Evolutionary conservation across 1,140 invertebrate genomes (phyloP).

Genomic region (Drosophila grimshawi): DNA sequence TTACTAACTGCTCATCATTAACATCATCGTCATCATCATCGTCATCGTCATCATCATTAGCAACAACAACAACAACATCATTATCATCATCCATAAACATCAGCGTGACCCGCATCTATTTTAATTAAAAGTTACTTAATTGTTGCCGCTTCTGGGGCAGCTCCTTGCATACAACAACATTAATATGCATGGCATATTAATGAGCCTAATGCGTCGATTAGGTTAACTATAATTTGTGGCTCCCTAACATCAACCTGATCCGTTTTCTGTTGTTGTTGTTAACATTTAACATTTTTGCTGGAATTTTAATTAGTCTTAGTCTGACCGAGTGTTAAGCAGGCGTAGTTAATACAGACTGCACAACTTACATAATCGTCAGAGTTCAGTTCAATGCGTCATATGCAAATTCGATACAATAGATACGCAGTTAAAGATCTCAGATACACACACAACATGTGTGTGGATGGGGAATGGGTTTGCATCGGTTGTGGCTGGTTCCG

Average conservation of each 20-base stretch:
- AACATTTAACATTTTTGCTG: neutral
- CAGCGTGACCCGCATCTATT: slow-evolving; percentile 11
- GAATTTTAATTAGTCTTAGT: slow-evolving; percentile 50
- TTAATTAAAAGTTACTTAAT: slow-evolving; percentile 47
- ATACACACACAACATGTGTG: neutral
- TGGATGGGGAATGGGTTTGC: neutral
- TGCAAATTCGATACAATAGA: slow-evolving; percentile 9
- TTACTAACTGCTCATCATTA: slow-evolving; percentile 12
- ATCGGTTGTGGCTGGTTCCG: slow-evolving; percentile 57
- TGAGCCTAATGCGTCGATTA: slow-evolving; percentile 32
- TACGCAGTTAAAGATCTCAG: slow-evolving; percentile 4
- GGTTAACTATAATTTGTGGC: slow-evolving; percentile 33
- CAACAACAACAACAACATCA: neutral
- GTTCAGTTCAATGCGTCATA: slow-evolving; percentile 34
- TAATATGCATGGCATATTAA: slow-evolving; percentile 31
- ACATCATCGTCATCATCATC: slow-evolving; percentile 7
- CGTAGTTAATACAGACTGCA: slow-evolving; percentile 36
- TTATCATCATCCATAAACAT: neutral
- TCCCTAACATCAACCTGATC: neutral
- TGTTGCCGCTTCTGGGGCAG: slow-evolving; percentile 24
- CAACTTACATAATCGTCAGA: slow-evolving; percentile 29
- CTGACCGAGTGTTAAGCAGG: slow-evolving; percentile 38
- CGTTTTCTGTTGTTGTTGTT: neutral
- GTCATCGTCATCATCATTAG: slow-evolving; percentile 1
- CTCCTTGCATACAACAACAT: slow-evolving; percentile 1